Base-by-base conservation (phyloP, 2,888 invertebrate genomes). In the Schrankia costaestrigalis region DNA sequence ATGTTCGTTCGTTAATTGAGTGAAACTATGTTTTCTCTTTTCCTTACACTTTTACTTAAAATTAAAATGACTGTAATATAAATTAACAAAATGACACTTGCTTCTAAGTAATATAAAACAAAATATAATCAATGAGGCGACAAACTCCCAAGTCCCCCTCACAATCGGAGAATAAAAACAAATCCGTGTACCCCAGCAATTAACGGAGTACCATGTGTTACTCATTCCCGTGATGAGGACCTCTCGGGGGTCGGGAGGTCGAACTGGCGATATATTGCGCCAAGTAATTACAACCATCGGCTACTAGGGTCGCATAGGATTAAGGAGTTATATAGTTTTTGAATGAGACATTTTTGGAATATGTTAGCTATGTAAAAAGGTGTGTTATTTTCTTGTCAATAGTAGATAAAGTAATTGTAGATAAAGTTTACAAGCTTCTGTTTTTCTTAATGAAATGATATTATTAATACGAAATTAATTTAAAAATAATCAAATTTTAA, bases 191-290 rank as follows among this genome's bases (percentile, higher is more conserved):
- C 69, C 73, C 71, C 66, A 63, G 73, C 80, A 82, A 84, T 84
- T 85, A 85, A 78, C 76, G 70, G 66, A 64, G 74, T 59, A 72
- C 71, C 85, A 85, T 85, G 83, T 85, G 85, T 82, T 77, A 76
- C 82, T 75, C 74, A 56, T 56, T 56, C 71, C 45, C 62, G 66
- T 78, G 84, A 82, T 73, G 80, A 79, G 77, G 71, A 71, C 64
- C 65, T 41, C 42, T 41, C 35, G 47, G 53, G 47, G 61, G 61
- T 49, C 54, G 57, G 53, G 57, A 57, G 64, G 64, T 56, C 62
- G 54, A 54, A 53, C 60, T 57, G 59, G 67, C 74, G 70, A 78
- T 79, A 79, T 80, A 78, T 81, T 75, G 79, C 78, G 71, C 63
- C 62, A n/a, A 55, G 79, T 79, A 82, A 85, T 85, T 83, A 83